Percentiles rank a stretch among this genome's conserved stretches.
Evolutionary conservation across 2,797 vertebrate species (phyloP).

Genomic region (Sciurus carolinensis): DNA sequence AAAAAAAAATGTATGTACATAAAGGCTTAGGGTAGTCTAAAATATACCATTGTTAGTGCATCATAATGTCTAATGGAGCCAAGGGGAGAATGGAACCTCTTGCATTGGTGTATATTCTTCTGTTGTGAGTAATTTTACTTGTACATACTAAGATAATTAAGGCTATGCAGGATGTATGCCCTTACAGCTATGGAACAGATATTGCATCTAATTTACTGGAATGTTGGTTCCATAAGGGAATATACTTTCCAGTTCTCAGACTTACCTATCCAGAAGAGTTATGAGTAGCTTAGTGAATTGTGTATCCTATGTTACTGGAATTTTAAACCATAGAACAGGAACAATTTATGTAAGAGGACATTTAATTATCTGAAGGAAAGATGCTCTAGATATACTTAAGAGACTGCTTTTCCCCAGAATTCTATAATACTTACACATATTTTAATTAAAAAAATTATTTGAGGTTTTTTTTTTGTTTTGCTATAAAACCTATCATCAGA

Average conservation of each 20-base stretch:
- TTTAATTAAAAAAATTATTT: background rate
- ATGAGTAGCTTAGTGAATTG: background rate
- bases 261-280: background rate
- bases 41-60: background rate
- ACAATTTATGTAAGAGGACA: background rate
- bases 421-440: background rate
- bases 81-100: background rate
- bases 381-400: background rate
- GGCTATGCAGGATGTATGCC: background rate
- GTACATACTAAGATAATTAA: background rate
- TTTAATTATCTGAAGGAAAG: background rate
- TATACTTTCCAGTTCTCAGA: background rate
- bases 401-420: background rate
- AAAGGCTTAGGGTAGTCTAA: background rate
- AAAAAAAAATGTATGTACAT: background rate
- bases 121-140: background rate
- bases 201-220: background rate
- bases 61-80: background rate
- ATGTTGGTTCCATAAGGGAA: background rate
- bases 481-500: background rate
- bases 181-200: background rate
- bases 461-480: background rate
- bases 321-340: background rate
- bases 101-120: background rate
- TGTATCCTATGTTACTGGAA: background rate